Conservation (phyloP, 2,888 invertebrate species). For the Glyphotaelius pellucidus region DNA sequence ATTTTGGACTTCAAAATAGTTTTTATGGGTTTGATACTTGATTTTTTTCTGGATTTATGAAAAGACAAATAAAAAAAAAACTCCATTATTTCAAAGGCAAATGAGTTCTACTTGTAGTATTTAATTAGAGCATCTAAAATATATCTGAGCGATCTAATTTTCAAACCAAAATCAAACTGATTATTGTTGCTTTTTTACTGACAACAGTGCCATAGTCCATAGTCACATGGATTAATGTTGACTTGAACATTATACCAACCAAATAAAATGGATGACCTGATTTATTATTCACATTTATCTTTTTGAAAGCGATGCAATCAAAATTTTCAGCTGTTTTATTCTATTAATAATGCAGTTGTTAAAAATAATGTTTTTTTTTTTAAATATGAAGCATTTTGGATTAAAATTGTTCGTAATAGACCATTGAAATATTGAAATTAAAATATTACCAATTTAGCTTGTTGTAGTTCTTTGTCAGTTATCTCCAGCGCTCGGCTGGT, state of each 20-base stretch:
- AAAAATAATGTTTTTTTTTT: background rate
- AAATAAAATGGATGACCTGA: no score
- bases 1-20: no score
- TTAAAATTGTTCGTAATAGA: background rate
- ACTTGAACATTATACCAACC: background rate
- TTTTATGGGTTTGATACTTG: no score
- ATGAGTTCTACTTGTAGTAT: no score
- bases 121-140: no score
- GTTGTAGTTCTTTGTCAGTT: conserved; percentile 80
- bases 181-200: background rate
- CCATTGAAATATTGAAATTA: background rate
- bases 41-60: no score
- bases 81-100: no score
- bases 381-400: background rate
- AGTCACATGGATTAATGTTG: background rate
- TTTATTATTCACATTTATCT: no score
- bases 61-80: no score
- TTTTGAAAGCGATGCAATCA: background rate
- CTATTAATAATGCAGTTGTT: background rate
- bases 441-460: conserved; percentile 71
- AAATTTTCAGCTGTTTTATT: background rate
- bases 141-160: no score
- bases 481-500: conserved; percentile 79
- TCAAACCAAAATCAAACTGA: no score
- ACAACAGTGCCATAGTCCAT: background rate